These are phyloP conservation scores for Drosophila yooni DNA, from an alignment of 2,888 invertebrate species.

Conservation along the genomic window DNA sequence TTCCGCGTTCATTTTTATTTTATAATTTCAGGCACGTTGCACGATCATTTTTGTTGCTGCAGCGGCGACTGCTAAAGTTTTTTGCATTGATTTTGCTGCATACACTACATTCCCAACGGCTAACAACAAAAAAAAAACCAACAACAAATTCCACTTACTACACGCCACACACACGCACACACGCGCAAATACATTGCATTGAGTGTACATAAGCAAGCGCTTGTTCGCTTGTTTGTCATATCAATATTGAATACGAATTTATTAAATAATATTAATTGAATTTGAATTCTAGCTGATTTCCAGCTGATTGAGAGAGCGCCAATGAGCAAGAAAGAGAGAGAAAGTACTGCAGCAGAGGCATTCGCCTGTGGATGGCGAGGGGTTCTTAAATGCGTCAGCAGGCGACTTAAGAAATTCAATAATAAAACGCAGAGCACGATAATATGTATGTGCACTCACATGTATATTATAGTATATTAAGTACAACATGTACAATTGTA, in stretches of 20 bases:
- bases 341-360: conserved; percentile 18
- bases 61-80: conserved; percentile 13
- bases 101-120: conserved; percentile 27
- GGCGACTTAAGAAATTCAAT: conserved; percentile 72
- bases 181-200: not conserved
- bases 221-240: conserved; percentile 32
- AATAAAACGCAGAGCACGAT: conserved; percentile 69
- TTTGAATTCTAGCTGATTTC: conserved; percentile 51
- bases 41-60: conserved; percentile 53
- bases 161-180: not conserved
- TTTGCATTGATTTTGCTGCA: conserved; percentile 50
- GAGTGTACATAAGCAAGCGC: conserved; percentile 12
- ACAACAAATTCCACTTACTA: conserved; percentile 39
- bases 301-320: conserved; percentile 64
- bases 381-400: conserved; percentile 69
- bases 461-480: conserved; percentile 34
- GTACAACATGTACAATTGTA: conserved; percentile 35
- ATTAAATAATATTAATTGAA: conserved; percentile 69
- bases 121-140: conserved; percentile 2
- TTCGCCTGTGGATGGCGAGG: conserved; percentile 32
- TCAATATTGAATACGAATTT: conserved; percentile 56
- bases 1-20: conserved; percentile 77
- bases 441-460: conserved; percentile 41
- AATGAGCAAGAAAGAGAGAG: conserved; percentile 10
- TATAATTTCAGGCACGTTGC: conserved; percentile 78